A percentile compares a stretch with the other conserved stretches of the same genome.
Evolutionary conservation across 2,113 vertebrate genomes (phyloP).

Genomic region (Coregonus clupeaformis): DNA sequence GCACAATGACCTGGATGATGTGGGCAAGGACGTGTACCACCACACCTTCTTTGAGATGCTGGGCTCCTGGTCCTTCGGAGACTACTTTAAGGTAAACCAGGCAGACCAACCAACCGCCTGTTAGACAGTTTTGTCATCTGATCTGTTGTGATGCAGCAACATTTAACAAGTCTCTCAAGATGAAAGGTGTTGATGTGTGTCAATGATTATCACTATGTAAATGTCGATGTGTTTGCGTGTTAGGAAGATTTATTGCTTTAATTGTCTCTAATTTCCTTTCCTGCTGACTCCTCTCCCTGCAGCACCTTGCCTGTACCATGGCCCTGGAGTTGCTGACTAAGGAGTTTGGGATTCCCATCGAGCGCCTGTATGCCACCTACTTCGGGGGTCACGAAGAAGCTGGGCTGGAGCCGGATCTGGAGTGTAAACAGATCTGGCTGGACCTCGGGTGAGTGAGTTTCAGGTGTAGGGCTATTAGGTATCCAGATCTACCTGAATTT

Average conservation of each 20-base stretch:
- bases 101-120: neutral
- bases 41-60: conserved; percentile 96
- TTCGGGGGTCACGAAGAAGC: conserved; percentile 88
- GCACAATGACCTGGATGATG: conserved; percentile 87
- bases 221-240: neutral
- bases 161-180: too few species aligned
- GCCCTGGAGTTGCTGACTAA: conserved; percentile 91
- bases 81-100: conserved; percentile 92
- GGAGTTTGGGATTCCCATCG: conserved; percentile 91
- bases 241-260: neutral
- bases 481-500: too few species aligned
- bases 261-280: conserved; percentile 1
- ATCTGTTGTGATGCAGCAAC: too few species aligned
- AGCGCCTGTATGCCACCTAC: conserved; percentile 94
- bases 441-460: conserved; percentile 84
- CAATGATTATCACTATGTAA: too few species aligned
- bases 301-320: conserved; percentile 94
- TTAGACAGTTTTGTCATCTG: too few species aligned
- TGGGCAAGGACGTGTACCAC: conserved; percentile 89
- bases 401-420: conserved; percentile 90
- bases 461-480: too few species aligned
- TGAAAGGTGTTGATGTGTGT: too few species aligned
- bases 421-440: conserved; percentile 97
- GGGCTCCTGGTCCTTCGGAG: conserved; percentile 98
- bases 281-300: conserved; percentile 29